These are phyloP conservation scores for Apodemia mormo DNA, from an alignment of 2,888 invertebrate species.

Conservation along the genomic window DNA sequence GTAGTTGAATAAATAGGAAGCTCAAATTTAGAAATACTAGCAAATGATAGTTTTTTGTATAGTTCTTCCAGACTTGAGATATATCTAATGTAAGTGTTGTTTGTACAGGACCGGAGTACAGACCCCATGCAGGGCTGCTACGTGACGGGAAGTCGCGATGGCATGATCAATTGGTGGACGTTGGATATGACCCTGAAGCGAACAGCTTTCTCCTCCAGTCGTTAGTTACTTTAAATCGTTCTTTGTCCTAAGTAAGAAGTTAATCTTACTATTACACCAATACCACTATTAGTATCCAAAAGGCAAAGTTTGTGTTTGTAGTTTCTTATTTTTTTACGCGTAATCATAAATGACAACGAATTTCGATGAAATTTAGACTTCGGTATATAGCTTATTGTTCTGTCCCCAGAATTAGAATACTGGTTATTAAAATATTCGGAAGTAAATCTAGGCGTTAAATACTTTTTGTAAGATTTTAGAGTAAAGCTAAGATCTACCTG, in stretches of 20 bases:
- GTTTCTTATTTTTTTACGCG: not conserved
- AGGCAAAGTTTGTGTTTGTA: not conserved
- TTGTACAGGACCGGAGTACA: constrained; percentile 72
- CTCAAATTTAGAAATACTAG: too few species aligned
- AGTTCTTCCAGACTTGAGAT: not conserved
- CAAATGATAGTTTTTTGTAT: not conserved
- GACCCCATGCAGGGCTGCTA: constrained; percentile 86
- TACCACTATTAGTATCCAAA: too few species aligned
- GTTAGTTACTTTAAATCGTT: constrained; percentile 60
- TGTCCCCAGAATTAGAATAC: too few species aligned
- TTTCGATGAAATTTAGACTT: too few species aligned
- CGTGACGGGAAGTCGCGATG: constrained; percentile 89
- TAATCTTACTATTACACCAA: too few species aligned
- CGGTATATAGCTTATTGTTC: too few species aligned
- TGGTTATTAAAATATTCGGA: too few species aligned
- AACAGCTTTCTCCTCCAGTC: constrained; percentile 83
- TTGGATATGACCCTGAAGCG: constrained; percentile 85
- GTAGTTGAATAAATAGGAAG: too few species aligned
- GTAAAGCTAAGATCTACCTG: too few species aligned
- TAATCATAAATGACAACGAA: too few species aligned
- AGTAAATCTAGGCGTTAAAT: too few species aligned
- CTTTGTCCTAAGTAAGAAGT: not conserved
- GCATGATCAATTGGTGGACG: constrained; percentile 89
- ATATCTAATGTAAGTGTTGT: not conserved
- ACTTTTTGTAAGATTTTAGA: too few species aligned